Evolutionary conservation across 2,888 invertebrate genomes (phyloP), one percentile per base, ranked within the genome.

Genomic region (Drosophila histrio): DNA sequence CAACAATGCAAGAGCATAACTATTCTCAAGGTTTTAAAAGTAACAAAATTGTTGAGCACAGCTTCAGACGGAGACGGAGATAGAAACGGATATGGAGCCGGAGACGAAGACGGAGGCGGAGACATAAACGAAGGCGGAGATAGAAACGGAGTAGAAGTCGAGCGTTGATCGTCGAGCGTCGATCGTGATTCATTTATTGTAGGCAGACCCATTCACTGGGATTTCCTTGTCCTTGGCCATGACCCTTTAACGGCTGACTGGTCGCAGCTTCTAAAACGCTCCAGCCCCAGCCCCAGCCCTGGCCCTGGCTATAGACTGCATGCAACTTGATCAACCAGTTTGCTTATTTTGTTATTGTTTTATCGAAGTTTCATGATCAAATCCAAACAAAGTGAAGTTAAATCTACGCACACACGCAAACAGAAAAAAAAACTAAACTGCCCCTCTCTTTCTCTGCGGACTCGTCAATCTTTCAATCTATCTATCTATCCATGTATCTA

Each of bases 171-270:
- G 84, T 82, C 32, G 61, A 22, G 53, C 36, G 41, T 44, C 32
- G 39, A 52, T 87, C 79, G 84, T 82, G 82, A 82, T 71, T 82
- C 82, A 82, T 62, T 58, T 6, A 39, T 24, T 17, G 47, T 56
- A 58, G 65, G 54, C 46, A 78, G 68, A 64, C 34, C 87, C 82
- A 68, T 83, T 83, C 83, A 83, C 87, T 84, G 89, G 84, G 85
- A 84, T 87, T 87, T 88, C 82, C 89, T 78, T 89, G 88, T 89
- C 87, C 87, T 89, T 87, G 87, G 73, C 89, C 87, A 76, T 87
- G 89, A 87, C 88, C 88, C 87, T 87, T 84, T 76, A 78, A 76
- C 71, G 72, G 75, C 72, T 84, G 87, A 79, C 70, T 86, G 80
- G 60, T 34, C 68, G 60, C 67, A 65, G 66, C 70, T 62, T 66